These are phyloP conservation scores for Threskiornis aethiopicus DNA, from an alignment of 2,797 vertebrate species.

Conservation along the genomic window DNA sequence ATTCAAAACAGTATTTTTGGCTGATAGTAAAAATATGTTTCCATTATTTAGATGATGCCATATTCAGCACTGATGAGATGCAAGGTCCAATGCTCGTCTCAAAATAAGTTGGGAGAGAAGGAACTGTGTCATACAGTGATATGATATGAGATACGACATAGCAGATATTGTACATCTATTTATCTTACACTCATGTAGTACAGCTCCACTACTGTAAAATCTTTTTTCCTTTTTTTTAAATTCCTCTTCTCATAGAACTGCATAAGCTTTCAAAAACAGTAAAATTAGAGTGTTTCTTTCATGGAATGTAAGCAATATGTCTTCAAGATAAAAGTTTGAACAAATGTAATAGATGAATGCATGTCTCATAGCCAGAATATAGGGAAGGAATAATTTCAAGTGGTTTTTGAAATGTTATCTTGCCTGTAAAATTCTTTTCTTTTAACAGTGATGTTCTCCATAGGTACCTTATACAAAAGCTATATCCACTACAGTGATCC, in stretches of 20 bases:
- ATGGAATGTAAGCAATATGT: background rate
- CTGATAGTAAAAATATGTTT: background rate
- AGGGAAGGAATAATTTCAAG: background rate
- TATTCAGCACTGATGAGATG: background rate
- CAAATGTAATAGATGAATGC: background rate
- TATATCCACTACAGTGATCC: background rate
- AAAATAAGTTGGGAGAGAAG: background rate
- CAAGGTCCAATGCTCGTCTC: background rate
- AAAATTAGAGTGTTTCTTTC: background rate
- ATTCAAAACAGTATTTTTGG: background rate
- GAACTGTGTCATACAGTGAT: background rate
- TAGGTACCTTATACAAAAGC: background rate
- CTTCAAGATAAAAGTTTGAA: background rate
- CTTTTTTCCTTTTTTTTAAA: accelerated
- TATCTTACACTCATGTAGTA: background rate
- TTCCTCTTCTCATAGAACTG: background rate
- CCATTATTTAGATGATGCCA: background rate
- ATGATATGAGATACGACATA: background rate
- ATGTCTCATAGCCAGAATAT: background rate
- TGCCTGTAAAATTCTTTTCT: background rate
- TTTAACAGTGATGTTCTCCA: background rate
- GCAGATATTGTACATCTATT: background rate
- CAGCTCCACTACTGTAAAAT: background rate
- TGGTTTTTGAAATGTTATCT: background rate
- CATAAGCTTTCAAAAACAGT: background rate